These are phyloP conservation scores for Pterocles orientalis DNA, from an alignment of 2,113 vertebrate species.

Conservation along the genomic window DNA sequence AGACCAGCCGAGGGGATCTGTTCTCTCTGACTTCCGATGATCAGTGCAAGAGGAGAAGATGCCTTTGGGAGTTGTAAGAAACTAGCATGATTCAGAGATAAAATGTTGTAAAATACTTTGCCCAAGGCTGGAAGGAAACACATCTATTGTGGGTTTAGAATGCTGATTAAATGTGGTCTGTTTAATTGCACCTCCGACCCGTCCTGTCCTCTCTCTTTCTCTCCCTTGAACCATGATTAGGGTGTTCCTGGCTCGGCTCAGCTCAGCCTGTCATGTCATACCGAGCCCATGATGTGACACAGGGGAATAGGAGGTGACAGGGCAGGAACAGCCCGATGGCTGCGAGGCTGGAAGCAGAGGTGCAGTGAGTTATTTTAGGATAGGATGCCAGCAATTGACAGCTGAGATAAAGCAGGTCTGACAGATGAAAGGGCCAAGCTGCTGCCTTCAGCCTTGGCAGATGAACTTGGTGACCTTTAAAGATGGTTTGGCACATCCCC, in stretches of 20 bases:
- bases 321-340: conserved; percentile 3
- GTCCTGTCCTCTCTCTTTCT: neutral
- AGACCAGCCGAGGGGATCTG: neutral
- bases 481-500: neutral
- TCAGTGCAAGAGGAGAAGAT: neutral
- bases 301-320: conserved; percentile 21
- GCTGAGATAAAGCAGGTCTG: conserved; percentile 6
- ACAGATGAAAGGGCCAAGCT: conserved; percentile 44
- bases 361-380: conserved; percentile 39
- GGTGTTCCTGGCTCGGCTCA: neutral
- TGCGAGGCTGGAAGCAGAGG: neutral
- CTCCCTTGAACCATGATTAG: accelerated
- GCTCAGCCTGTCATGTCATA: neutral
- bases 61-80: neutral
- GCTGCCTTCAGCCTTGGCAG: conserved; percentile 19
- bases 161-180: neutral
- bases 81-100: neutral
- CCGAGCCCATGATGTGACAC: neutral
- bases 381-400: conserved; percentile 1
- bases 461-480: neutral
- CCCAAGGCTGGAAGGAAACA: neutral
- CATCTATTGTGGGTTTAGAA: neutral
- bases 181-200: neutral
- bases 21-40: neutral
- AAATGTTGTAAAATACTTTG: neutral